Base-by-base conservation (phyloP, 2,113 vertebrate species). In the Mungos mungo region DNA sequence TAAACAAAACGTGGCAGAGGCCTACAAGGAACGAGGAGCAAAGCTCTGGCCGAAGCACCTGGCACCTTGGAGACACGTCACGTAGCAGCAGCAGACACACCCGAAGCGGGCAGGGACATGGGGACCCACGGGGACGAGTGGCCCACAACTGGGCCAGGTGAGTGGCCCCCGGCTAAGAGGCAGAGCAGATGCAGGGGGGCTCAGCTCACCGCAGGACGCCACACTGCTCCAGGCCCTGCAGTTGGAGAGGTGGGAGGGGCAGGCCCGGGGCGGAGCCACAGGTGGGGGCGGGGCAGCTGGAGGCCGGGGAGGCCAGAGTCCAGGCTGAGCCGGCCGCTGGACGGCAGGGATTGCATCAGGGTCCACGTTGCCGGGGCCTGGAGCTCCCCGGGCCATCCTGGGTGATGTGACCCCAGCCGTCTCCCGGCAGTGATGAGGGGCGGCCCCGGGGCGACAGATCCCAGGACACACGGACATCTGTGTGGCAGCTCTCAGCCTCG, bases 281-380 rank as follows among this genome's bases (percentile, higher is more conserved):
- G 4, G 65, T 41, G 29, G 35, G n/a, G 33, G 18, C 2, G 7
- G 27, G 72, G 11, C 5, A 2, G 41, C 45, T 10, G 11, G 12
- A 12, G 52, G 68, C 47, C 1, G 1, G 2, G n/a, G 15, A n/a
- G 23, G 74, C 23, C 74, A 87, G 72, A 83, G 77, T 63, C 96
- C 69, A 63, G 45, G 7, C 16, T 2, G 80, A 6, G 38, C 41
- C 3, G 7, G 45, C 45, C 45, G 45, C 45, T 4, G 45, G 45
- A 5, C 4, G 18, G n/a, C 66, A 3, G 1, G 7, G 52, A 71
- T 74, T 57, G 88, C 69, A 5, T 84, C 88, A 79, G 86, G 18
- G 57, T 4, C 33, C 27, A 0, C 0, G 0, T 18, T 0, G 54
- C 50, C 4, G 60, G 3, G 21, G 54, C 66, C 66, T 15, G 2